phyloP scores from a whole-genome alignment of 2,113 vertebrate genomes.

The Megaptera novaeangliae region DNA sequence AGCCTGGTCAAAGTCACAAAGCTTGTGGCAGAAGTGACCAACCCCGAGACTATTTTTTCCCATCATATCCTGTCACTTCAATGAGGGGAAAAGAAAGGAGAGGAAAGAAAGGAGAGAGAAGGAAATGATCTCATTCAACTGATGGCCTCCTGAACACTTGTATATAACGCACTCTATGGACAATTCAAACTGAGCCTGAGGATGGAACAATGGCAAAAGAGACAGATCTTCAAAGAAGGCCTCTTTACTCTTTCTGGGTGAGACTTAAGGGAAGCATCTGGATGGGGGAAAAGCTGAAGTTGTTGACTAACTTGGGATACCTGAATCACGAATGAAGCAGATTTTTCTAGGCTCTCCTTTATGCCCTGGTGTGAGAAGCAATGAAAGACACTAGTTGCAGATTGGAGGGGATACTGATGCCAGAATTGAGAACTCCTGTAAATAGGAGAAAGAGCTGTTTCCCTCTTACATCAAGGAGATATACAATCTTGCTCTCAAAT shows the following conservation, averaged over 20 bases:
- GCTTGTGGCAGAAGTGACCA: background rate
- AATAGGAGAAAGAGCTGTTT: background rate
- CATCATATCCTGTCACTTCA: background rate
- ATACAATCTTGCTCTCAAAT: slow-evolving; percentile 33
- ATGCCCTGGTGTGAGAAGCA: background rate
- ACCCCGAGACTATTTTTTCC: background rate
- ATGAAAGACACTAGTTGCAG: background rate
- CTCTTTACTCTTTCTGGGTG: background rate
- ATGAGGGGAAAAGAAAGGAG: background rate
- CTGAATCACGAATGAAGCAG: background rate
- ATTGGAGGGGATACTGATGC: background rate
- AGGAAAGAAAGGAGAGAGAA: background rate
- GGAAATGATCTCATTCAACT: background rate
- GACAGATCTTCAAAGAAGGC: background rate
- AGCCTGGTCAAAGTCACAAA: background rate
- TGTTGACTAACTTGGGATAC: background rate
- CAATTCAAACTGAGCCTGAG: background rate
- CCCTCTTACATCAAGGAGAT: background rate
- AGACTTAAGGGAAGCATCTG: background rate
- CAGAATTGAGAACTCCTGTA: background rate
- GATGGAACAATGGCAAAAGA: background rate
- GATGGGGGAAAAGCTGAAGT: background rate
- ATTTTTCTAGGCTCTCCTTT: background rate
- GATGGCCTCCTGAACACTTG: background rate
- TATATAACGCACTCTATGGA: background rate